These are phyloP conservation scores for Sparus aurata DNA, from an alignment of 2,797 vertebrate species.

Conservation along the genomic window DNA sequence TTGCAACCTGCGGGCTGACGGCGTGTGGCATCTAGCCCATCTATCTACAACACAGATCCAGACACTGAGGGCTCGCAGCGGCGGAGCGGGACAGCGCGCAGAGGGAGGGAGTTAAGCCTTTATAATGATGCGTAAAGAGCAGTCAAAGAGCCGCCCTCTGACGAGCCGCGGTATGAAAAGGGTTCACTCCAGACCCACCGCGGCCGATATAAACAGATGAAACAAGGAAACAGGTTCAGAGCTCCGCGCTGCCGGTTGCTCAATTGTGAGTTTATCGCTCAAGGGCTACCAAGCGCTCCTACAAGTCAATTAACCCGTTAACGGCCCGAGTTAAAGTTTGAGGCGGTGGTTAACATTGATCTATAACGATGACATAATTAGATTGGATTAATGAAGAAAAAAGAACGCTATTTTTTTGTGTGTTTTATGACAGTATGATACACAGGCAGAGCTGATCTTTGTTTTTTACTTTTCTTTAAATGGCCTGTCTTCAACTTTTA, in stretches of 20 bases:
- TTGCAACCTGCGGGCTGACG: conserved; percentile 34
- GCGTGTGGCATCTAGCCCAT: conserved; percentile 65
- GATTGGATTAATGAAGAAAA: no score
- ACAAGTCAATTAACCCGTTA: background rate
- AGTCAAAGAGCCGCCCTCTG: conserved; percentile 73
- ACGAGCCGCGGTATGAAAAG: conserved; percentile 41
- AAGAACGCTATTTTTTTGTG: no score
- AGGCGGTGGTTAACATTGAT: background rate
- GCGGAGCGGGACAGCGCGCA: conserved; percentile 54
- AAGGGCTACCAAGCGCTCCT: no score
- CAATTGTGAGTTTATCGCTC: background rate
- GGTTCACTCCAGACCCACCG: conserved; percentile 12
- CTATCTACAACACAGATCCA: conserved; percentile 52
- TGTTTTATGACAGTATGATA: background rate
- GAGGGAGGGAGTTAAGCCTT: conserved; percentile 71
- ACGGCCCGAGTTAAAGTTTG: background rate
- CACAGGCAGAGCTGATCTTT: background rate
- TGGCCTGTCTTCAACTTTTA: no score
- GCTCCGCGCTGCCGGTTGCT: background rate
- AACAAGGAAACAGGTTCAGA: background rate
- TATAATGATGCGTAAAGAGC: conserved; percentile 71
- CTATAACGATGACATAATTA: background rate
- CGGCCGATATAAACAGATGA: conserved; percentile 27
- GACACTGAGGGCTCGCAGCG: conserved; percentile 38
- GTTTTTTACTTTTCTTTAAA: no score